Evolutionary conservation across 2,113 vertebrate genomes (phyloP).

Genomic region (Xerus inauris): DNA sequence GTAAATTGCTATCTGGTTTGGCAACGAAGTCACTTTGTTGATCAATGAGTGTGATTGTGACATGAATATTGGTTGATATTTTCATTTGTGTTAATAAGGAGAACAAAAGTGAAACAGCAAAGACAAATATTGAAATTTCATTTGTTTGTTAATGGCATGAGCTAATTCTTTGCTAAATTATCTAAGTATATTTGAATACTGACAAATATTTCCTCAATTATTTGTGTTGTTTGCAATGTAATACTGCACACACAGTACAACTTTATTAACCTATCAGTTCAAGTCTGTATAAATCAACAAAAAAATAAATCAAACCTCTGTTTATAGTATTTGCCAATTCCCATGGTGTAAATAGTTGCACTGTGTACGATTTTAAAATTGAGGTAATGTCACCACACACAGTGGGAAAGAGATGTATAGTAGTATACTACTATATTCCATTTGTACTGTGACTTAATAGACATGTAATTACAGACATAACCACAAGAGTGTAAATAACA

Average conservation of each 20-base stretch:
- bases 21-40: background rate
- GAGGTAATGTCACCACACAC: background rate
- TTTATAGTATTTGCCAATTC: constrained; percentile 9
- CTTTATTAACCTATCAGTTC: background rate
- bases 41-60: background rate
- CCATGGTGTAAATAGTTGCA: background rate
- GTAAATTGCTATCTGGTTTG: background rate
- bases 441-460: background rate
- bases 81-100: constrained; percentile 13
- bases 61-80: background rate
- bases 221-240: background rate
- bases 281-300: constrained; percentile 10
- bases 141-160: background rate
- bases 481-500: background rate
- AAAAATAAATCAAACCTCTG: background rate
- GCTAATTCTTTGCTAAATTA: background rate
- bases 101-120: background rate
- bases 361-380: background rate
- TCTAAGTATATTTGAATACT: background rate
- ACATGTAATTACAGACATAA: background rate
- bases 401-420: background rate
- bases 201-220: background rate
- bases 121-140: background rate
- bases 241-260: background rate
- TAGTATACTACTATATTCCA: background rate